Conservation (phyloP, 2,113 vertebrate genomes). For the Percina caprodes region DNA sequence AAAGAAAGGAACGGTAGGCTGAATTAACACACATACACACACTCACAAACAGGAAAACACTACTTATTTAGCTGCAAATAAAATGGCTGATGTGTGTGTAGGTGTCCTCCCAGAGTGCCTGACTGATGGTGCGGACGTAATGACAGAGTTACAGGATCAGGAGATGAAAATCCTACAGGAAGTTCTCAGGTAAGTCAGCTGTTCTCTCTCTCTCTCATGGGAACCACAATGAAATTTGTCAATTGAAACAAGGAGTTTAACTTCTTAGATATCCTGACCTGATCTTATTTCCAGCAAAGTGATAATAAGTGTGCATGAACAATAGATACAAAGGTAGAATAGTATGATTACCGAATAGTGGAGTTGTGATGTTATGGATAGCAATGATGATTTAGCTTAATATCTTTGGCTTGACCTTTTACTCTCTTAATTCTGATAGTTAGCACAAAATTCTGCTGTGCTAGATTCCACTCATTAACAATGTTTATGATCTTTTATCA, state of each 20-base stretch:
- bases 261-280: not conserved
- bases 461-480: not conserved
- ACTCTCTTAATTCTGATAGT: not conserved
- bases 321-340: slow-evolving; percentile 3
- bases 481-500: not conserved
- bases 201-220: not conserved
- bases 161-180: slow-evolving; percentile 96
- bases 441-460: not conserved
- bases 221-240: no score
- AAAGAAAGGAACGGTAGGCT: slow-evolving; percentile 93
- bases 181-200: slow-evolving; percentile 90
- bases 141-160: slow-evolving; percentile 93
- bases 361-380: not conserved
- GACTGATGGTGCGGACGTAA: slow-evolving; percentile 92
- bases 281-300: not conserved
- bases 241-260: no score
- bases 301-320: not conserved
- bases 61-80: not conserved
- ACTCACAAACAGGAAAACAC: not conserved
- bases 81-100: slow-evolving; percentile 62
- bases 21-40: not conserved
- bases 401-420: not conserved
- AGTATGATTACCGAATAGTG: not conserved
- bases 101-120: slow-evolving; percentile 95
- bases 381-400: not conserved